Evolutionary conservation across 2,888 invertebrate species (phyloP).

Genomic region (Neria commutata): DNA sequence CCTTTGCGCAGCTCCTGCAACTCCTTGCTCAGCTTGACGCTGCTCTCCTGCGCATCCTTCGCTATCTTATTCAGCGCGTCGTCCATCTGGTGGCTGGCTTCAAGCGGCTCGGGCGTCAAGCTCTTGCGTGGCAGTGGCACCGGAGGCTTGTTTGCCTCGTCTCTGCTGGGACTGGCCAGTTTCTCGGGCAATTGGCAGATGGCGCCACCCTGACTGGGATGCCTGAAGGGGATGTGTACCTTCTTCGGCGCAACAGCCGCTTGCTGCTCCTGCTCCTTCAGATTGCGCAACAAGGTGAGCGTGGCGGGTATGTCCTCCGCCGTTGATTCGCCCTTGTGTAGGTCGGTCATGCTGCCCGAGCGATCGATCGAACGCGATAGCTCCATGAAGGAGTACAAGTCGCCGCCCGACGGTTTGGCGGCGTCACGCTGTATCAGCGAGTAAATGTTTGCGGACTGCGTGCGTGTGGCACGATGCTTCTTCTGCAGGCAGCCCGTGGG

Average conservation of each 20-base stretch:
- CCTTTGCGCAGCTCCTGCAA: constrained; percentile 66
- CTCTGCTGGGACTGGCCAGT: constrained; percentile 34
- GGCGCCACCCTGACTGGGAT: constrained; percentile 59
- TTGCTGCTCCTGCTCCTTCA: constrained; percentile 49
- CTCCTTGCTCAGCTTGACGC: constrained; percentile 72
- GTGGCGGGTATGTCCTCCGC: constrained; percentile 54
- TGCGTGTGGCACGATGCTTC: constrained; percentile 81
- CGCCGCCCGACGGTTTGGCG: constrained; percentile 61
- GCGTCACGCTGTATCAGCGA: constrained; percentile 73
- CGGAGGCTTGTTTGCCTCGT: constrained; percentile 62
- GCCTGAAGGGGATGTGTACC: constrained; percentile 49
- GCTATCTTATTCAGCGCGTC: constrained; percentile 76
- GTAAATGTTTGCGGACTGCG: constrained; percentile 83
- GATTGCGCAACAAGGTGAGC: constrained; percentile 49
- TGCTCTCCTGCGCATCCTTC: constrained; percentile 77
- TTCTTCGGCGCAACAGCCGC: constrained; percentile 31
- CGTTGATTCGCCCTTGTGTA: constrained; percentile 50
- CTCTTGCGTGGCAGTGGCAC: constrained; percentile 65
- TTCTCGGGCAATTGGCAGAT: constrained; percentile 58
- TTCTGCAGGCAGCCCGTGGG: constrained; percentile 66
- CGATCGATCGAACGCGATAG: constrained; percentile 66
- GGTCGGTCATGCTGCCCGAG: constrained; percentile 69
- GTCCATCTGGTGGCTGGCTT: constrained; percentile 67
- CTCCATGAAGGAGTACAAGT: constrained; percentile 66
- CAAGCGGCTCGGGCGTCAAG: constrained; percentile 63